Evolutionary conservation across 2,888 invertebrate genomes (phyloP).

Genomic region (Leptopilina drosophilae): DNA sequence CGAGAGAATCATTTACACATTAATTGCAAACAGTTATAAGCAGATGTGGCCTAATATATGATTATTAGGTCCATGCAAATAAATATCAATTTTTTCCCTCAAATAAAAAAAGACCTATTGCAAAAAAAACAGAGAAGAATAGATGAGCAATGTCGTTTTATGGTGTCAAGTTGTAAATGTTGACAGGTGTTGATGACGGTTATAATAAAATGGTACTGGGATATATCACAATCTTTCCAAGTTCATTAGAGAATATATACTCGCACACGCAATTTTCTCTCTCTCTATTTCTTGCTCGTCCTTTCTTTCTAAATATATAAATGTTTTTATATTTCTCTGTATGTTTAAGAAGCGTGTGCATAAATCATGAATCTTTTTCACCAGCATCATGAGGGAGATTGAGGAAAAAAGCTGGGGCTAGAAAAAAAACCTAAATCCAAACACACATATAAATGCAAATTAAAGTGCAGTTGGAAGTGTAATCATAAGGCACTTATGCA

Average conservation of each 20-base stretch:
- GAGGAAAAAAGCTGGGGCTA: neutral
- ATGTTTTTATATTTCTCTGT: too few species aligned
- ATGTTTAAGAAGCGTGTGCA: neutral
- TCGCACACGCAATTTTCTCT: too few species aligned
- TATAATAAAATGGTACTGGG: slow-evolving; percentile 19
- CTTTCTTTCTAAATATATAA: neutral
- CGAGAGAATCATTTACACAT: slow-evolving; percentile 7
- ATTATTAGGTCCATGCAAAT: neutral
- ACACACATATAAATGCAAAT: slow-evolving; percentile 37
- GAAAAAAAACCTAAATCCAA: slow-evolving; percentile 28
- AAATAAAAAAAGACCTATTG: neutral
- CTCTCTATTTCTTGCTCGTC: neutral
- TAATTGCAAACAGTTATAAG: neutral
- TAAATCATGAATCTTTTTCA: slow-evolving; percentile 35
- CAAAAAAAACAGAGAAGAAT: neutral
- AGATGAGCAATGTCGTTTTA: neutral
- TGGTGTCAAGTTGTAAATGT: neutral
- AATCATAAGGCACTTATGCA: slow-evolving; percentile 39
- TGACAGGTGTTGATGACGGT: slow-evolving; percentile 27
- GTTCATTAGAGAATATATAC: slow-evolving; percentile 24
- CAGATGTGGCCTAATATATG: neutral
- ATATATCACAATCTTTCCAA: slow-evolving; percentile 24
- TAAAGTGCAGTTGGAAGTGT: slow-evolving; percentile 37
- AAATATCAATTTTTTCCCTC: neutral
- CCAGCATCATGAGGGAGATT: neutral